Percentiles rank a stretch among this genome's conserved stretches.
These are phyloP conservation scores for Motacilla alba DNA, from an alignment of 2,113 vertebrate species.

Conservation along the genomic window DNA sequence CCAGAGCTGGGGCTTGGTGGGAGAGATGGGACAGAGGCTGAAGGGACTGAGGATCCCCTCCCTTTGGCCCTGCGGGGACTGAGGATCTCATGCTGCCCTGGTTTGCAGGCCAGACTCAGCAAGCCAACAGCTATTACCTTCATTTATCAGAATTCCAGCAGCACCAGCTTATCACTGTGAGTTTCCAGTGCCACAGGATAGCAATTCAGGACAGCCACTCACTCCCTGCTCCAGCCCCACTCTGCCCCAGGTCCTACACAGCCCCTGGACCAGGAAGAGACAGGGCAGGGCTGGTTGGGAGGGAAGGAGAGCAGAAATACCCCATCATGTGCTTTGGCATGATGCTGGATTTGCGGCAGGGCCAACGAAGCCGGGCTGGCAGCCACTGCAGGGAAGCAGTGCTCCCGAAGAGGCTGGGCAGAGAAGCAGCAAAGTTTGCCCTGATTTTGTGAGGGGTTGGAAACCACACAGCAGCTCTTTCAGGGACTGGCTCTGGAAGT, in stretches of 20 bases:
- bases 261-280: neutral
- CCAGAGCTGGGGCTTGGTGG: neutral
- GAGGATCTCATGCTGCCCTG: neutral
- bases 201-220: neutral
- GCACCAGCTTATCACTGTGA: neutral
- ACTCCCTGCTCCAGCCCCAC: neutral
- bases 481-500: slow-evolving; percentile 36
- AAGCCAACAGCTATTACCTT: neutral
- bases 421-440: slow-evolving; percentile 14
- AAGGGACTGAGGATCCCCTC: neutral
- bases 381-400: neutral
- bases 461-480: slow-evolving; percentile 53
- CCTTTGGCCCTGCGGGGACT: neutral
- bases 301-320: neutral
- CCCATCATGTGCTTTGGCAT: neutral
- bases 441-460: slow-evolving; percentile 33
- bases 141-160: neutral
- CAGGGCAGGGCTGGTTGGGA: neutral
- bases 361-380: rapidly evolving
- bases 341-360: neutral
- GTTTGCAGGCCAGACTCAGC: neutral
- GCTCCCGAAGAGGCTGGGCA: neutral
- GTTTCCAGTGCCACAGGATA: neutral
- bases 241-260: rapidly evolving
- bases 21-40: neutral